Evolutionary conservation across 2,888 invertebrate genomes (phyloP).

Genomic region (Polydrusus tereticollis): DNA sequence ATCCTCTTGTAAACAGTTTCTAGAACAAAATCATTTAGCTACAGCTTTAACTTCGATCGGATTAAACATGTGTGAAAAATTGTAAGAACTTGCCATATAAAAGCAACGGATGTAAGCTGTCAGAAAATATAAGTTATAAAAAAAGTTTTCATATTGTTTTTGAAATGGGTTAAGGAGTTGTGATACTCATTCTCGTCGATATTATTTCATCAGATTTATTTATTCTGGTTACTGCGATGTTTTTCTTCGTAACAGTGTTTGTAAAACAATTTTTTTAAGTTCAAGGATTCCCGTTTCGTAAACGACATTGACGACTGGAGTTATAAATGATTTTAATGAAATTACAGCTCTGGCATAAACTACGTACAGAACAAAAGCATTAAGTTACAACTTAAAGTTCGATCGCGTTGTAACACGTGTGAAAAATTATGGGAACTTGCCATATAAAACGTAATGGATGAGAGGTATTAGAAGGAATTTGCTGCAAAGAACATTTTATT

Average conservation of each 20-base stretch:
- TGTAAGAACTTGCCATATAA: background rate
- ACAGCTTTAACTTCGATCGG: background rate
- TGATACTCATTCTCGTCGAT: background rate
- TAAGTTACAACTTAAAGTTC: background rate
- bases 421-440: conserved; percentile 24
- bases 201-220: no score
- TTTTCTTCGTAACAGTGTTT: no score
- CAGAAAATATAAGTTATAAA: background rate
- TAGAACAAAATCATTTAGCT: background rate
- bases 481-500: background rate
- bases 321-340: no score
- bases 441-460: conserved; percentile 4
- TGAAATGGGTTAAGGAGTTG: background rate
- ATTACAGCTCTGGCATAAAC: background rate
- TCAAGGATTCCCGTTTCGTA: no score
- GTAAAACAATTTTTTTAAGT: no score
- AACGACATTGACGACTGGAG: no score
- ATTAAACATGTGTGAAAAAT: background rate
- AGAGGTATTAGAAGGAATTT: background rate
- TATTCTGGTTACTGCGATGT: no score
- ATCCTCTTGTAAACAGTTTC: background rate
- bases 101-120: background rate
- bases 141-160: background rate
- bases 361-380: background rate
- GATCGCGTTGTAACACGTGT: conserved; percentile 13